Evolutionary conservation across 2,888 invertebrate genomes (phyloP).

Genomic region (Eupithecia subumbrata): DNA sequence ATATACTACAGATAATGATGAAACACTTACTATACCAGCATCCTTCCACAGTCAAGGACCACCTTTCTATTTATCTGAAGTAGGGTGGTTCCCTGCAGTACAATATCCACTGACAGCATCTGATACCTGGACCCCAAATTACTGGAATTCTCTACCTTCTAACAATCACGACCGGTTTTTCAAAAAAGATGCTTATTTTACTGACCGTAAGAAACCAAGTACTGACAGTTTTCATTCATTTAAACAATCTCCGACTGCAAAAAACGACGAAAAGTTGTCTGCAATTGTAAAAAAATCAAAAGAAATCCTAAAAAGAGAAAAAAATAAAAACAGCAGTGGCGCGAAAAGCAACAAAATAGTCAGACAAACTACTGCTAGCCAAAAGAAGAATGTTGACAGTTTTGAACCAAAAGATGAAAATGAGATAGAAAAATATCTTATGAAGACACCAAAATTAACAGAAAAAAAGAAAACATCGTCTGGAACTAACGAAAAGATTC

Average conservation of each 20-base stretch:
- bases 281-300: constrained; percentile 15
- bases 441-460: background rate
- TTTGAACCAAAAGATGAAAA: background rate
- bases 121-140: constrained; percentile 65
- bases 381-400: background rate
- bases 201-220: constrained; percentile 24
- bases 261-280: constrained; percentile 21
- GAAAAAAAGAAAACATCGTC: background rate
- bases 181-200: constrained; percentile 23
- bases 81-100: constrained; percentile 64
- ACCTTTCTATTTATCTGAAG: constrained; percentile 44
- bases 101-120: constrained; percentile 65
- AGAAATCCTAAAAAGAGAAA: background rate
- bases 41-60: constrained; percentile 28
- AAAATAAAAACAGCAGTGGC: background rate
- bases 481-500: background rate
- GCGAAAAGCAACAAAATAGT: background rate
- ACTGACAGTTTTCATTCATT: constrained; percentile 20
- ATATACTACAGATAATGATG: constrained; percentile 17
- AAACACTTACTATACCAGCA: constrained; percentile 1
- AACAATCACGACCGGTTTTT: constrained; percentile 32
- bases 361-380: background rate
- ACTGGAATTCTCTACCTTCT: constrained; percentile 55
- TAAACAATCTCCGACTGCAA: constrained; percentile 14
- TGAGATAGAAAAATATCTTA: constrained; percentile 2